Evolutionary conservation across 2,113 vertebrate species (phyloP), one percentile per base, ranked within the genome.

Genomic region (Microcebus murinus): DNA sequence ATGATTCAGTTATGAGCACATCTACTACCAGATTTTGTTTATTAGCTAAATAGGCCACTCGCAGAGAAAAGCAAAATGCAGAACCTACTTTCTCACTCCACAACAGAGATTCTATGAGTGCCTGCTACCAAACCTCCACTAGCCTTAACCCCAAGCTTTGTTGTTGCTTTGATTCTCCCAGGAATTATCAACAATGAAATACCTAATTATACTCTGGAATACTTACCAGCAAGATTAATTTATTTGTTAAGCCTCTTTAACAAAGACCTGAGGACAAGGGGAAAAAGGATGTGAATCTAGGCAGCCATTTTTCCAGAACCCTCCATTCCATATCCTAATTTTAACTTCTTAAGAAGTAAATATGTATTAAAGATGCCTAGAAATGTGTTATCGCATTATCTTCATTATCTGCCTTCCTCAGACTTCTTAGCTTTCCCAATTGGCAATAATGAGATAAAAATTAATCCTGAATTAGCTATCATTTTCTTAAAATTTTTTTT

Each of bases 381-480:
- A 95, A 94, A 89, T 91, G 31, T 36, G 89, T 97, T 93, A 91
- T 91, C 93, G 95, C 61, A 83, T 96, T 95, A 88, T 94, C n/a
- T 95, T 94, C 67, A 91, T 94, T 95, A 91, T 93, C n/a, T 95
- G 68, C 48, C 79, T 97, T 96, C 73, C 67, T 97, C 80, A 84
- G 81, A 97, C 55, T 96, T 90, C 84, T 92, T 93, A 97, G 91
- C 36, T 94, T 95, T 96, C 76, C 29, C 45, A 90, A 68, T 97
- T 95, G 94, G 82, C 27, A 86, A 55, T 94, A 96, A 85, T 97
- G 82, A 96, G 79, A 94, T 95, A 77, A 67, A 97, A 94, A 96
- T 97, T 93, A 91, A 96, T 74, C 79, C 61, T 21, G 73, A 91
- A 89, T 87, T 93, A 93, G 45, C 39, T n/a, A 70, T 86, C 67